A percentile compares a stretch with the other conserved stretches of the same genome.
phyloP scores from a whole-genome alignment of 1,140 invertebrate species.

The Anadara kagoshimensis region DNA sequence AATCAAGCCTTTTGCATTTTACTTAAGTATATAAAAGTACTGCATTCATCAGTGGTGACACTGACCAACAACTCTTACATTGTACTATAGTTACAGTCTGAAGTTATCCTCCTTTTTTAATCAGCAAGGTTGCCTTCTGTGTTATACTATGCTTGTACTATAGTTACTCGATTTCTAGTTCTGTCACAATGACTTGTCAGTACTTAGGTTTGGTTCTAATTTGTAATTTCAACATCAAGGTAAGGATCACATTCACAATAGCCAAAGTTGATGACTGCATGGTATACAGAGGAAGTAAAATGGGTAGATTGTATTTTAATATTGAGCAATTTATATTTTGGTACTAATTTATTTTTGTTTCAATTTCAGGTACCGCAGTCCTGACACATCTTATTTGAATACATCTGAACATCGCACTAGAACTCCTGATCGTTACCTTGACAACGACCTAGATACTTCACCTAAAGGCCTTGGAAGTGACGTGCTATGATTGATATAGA shows the following conservation, averaged over 20 bases:
- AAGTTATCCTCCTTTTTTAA: too few relatives aligned
- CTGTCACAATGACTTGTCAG: too few relatives aligned
- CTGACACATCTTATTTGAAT: conserved; percentile 49
- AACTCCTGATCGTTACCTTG: conserved; percentile 49
- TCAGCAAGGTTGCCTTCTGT: too few relatives aligned
- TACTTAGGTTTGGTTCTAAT: too few relatives aligned
- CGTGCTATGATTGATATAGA: conserved; percentile 34
- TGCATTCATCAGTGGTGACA: too few relatives aligned
- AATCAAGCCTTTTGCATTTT: too few relatives aligned
- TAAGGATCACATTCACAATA: neutral
- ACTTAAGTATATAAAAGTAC: too few relatives aligned
- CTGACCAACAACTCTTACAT: too few relatives aligned
- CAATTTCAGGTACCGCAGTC: conserved; percentile 46
- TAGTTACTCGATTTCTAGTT: too few relatives aligned
- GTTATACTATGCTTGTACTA: too few relatives aligned
- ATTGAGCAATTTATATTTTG: neutral
- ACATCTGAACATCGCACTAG: conserved; percentile 45
- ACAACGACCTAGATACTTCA: conserved; percentile 42
- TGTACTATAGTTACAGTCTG: too few relatives aligned
- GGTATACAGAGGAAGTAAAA: neutral
- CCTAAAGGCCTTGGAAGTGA: conserved; percentile 42
- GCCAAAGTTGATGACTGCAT: neutral
- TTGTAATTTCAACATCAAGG: too few relatives aligned
- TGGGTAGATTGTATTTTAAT: neutral
- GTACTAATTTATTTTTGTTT: conserved; percentile 17